phyloP scores from a whole-genome alignment of 2,113 vertebrate species.

The Carassius gibelio region DNA sequence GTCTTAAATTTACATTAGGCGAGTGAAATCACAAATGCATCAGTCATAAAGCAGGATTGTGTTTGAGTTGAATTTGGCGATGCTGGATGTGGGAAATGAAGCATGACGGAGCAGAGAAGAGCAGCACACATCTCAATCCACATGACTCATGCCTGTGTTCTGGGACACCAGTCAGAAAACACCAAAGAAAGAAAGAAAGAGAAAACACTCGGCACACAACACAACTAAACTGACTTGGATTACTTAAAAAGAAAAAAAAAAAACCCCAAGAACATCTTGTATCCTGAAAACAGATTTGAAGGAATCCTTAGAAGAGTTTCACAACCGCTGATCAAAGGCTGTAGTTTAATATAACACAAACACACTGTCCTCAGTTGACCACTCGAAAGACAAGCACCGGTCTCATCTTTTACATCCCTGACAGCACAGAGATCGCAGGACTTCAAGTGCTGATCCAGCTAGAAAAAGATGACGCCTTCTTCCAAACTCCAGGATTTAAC shows the following conservation, averaged over 20 bases:
- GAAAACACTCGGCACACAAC: neutral
- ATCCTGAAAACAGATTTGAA: neutral
- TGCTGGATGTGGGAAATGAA: constrained; percentile 12
- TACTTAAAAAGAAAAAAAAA: neutral
- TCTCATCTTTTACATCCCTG: constrained; percentile 48
- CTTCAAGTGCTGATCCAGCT: constrained; percentile 62
- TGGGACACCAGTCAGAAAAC: constrained; percentile 65
- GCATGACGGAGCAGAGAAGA: neutral
- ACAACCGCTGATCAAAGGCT: constrained; percentile 19
- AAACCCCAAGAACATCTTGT: neutral
- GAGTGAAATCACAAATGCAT: neutral
- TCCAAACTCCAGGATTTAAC: constrained; percentile 70
- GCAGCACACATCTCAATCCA: constrained; percentile 56
- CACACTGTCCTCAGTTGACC: constrained; percentile 58
- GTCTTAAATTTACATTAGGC: constrained; percentile 23
- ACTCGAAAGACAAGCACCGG: constrained; percentile 58
- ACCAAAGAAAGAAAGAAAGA: constrained; percentile 2
- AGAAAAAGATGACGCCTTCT: constrained; percentile 62
- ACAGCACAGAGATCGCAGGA: constrained; percentile 34
- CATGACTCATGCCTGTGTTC: constrained; percentile 67
- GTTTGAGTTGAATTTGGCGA: neutral
- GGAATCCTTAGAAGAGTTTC: neutral
- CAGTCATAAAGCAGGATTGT: neutral
- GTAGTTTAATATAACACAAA: constrained; percentile 1
- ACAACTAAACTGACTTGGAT: neutral